Evolutionary conservation across 1,140 invertebrate species (phyloP).

Genomic region (Saccostrea glomerata): DNA sequence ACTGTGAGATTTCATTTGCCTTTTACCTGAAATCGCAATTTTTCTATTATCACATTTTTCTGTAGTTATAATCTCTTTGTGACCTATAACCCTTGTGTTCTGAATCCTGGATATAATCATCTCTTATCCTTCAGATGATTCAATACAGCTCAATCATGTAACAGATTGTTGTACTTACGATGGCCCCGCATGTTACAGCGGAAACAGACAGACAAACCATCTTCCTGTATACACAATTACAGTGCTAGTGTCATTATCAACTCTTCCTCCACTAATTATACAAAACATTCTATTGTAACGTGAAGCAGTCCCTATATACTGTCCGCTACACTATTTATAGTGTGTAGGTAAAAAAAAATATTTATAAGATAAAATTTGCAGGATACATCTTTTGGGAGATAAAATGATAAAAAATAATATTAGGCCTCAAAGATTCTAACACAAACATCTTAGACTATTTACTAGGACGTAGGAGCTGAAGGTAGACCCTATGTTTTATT

Average conservation of each 20-base stretch:
- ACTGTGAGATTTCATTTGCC: no score
- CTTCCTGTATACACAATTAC: background rate
- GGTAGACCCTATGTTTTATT: no score
- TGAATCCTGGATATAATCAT: background rate
- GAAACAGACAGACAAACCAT: background rate
- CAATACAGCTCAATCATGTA: slow-evolving; percentile 1
- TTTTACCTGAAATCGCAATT: background rate
- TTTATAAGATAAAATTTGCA: no score
- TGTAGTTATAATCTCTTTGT: background rate
- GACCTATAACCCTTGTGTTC: background rate
- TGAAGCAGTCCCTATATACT: no score
- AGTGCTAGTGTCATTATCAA: no score
- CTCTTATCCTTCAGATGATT: background rate
- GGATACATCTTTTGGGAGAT: no score
- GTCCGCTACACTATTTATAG: no score
- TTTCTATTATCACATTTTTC: background rate
- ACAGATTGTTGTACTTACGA: background rate
- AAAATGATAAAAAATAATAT: no score
- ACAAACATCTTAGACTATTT: no score
- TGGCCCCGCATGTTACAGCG: background rate
- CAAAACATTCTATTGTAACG: background rate
- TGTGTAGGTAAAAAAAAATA: no score
- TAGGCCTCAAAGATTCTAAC: no score
- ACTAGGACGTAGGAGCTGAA: no score
- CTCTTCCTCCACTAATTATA: background rate